phyloP scores from a whole-genome alignment of 1,140 invertebrate species.

The Teleopsis dalmanni region DNA sequence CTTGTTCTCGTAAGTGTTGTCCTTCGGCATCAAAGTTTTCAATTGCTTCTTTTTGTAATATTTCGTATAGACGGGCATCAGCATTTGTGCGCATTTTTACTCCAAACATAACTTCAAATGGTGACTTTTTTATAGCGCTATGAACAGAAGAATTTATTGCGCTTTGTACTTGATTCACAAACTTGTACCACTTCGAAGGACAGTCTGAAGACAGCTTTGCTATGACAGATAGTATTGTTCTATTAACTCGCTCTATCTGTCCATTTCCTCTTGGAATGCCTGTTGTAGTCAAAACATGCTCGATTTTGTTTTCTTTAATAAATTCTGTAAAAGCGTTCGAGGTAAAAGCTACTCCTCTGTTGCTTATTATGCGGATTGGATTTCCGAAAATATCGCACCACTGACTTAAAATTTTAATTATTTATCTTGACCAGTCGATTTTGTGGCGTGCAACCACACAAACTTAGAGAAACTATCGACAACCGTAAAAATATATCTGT shows the following conservation, averaged over 20 bases:
- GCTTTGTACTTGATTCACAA: neutral
- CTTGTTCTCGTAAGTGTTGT: neutral
- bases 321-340: neutral
- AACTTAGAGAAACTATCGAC: conserved; percentile 45
- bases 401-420: no score
- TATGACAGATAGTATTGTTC: no score
- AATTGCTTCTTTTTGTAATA: conserved; percentile 27
- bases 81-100: neutral
- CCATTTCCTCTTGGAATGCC: neutral
- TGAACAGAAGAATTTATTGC: neutral
- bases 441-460: conserved; percentile 30
- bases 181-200: no score
- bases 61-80: conserved; percentile 10
- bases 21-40: neutral
- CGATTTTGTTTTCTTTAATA: neutral
- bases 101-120: neutral
- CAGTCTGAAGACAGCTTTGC: no score
- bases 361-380: neutral
- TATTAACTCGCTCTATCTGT: no score
- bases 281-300: neutral
- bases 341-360: neutral
- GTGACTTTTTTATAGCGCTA: neutral
- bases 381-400: neutral
- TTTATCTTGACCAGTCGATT: neutral
- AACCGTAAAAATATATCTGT: conserved; percentile 35